These are phyloP conservation scores for Microtus oregoni DNA, from an alignment of 2,113 vertebrate genomes.

Conservation along the genomic window DNA sequence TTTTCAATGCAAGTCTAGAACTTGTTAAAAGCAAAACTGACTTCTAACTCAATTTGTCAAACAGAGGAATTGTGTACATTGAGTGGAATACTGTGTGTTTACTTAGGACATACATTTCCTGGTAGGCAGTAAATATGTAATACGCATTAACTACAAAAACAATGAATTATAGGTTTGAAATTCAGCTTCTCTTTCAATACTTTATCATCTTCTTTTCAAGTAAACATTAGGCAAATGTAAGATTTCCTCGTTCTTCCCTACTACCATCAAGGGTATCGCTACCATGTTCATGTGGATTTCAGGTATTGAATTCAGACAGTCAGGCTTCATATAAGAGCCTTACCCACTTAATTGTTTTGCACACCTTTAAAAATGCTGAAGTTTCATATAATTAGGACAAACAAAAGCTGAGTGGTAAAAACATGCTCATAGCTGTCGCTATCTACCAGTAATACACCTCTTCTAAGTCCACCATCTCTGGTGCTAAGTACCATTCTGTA, in stretches of 20 bases:
- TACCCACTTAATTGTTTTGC: background rate
- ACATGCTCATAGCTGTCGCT: background rate
- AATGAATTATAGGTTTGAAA: background rate
- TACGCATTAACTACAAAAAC: background rate
- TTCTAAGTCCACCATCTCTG: background rate
- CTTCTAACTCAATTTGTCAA: background rate
- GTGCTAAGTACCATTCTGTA: background rate
- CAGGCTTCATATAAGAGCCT: background rate
- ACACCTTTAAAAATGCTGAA: background rate
- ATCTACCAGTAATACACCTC: background rate
- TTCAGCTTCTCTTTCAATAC: background rate
- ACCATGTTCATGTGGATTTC: background rate
- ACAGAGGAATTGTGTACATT: background rate
- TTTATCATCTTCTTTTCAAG: background rate
- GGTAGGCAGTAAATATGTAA: background rate
- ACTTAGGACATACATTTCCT: background rate
- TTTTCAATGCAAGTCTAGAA: background rate
- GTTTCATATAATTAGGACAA: background rate
- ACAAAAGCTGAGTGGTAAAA: background rate
- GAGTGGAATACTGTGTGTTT: fast-evolving
- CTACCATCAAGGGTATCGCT: background rate
- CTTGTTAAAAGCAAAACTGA: background rate
- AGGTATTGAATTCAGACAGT: background rate
- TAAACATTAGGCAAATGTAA: background rate
- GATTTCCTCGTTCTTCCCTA: background rate